These are phyloP conservation scores for Amiota minor DNA, from an alignment of 2,888 invertebrate genomes.

Conservation along the genomic window DNA sequence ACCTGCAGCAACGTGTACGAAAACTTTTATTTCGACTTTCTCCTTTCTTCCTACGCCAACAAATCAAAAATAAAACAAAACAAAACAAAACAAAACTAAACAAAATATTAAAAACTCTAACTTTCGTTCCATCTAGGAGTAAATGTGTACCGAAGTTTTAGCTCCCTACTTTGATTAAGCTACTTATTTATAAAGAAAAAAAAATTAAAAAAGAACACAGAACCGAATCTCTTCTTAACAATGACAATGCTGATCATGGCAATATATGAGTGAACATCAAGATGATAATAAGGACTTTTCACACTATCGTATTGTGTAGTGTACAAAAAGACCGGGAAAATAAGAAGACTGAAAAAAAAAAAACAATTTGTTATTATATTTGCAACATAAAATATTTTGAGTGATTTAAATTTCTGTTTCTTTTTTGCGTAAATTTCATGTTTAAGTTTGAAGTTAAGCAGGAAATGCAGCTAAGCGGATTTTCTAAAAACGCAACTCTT, in stretches of 20 bases:
- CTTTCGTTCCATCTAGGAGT: not conserved
- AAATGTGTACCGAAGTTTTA: not conserved
- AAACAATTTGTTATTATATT: not conserved
- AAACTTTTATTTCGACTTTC: slow-evolving; percentile 45
- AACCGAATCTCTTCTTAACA: not conserved
- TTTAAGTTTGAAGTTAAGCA: not conserved
- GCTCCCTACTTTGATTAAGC: not conserved
- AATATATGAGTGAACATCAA: too few relatives aligned
- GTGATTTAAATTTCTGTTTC: not conserved
- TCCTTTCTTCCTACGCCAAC: too few relatives aligned
- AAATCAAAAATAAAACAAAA: slow-evolving; percentile 7
- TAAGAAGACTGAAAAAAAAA: too few relatives aligned
- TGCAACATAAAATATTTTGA: not conserved
- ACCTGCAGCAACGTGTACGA: slow-evolving; percentile 62
- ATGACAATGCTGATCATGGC: too few relatives aligned
- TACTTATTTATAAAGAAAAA: too few relatives aligned
- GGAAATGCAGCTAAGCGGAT: slow-evolving; percentile 17
- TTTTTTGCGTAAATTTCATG: not conserved
- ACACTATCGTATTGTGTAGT: too few relatives aligned
- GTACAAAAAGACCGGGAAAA: too few relatives aligned
- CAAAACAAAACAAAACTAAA: not conserved
- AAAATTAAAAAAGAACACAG: too few relatives aligned
- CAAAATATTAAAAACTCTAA: not conserved
- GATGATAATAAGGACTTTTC: too few relatives aligned
- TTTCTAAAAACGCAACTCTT: not conserved